Percentiles rank a stretch among this genome's conserved stretches.
Conservation (phyloP, 2,888 invertebrate genomes). For the Drosophila kokeensis region DNA sequence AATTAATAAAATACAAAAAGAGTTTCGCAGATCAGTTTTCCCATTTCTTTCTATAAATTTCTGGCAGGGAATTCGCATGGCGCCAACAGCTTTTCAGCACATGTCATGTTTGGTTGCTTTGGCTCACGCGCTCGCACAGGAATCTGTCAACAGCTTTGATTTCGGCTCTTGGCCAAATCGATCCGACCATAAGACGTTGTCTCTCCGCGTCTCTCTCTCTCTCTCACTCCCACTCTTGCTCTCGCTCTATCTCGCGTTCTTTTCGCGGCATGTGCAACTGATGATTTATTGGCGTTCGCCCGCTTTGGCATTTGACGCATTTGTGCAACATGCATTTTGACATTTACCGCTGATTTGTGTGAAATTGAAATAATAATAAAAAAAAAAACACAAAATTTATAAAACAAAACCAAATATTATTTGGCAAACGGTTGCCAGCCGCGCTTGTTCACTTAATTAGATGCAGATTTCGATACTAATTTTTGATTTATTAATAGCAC, state of each 20-base stretch:
- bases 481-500: constrained; percentile 68
- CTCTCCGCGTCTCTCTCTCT: background rate
- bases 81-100: background rate
- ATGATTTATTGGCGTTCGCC: constrained; percentile 73
- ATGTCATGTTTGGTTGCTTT: constrained; percentile 22
- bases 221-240: background rate
- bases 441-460: constrained; percentile 53
- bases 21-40: background rate
- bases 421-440: constrained; percentile 26
- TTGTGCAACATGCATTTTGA: constrained; percentile 80
- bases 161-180: constrained; percentile 46
- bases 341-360: constrained; percentile 79
- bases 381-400: constrained; percentile 4
- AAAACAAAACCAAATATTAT: constrained; percentile 15
- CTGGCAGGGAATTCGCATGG: constrained; percentile 13
- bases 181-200: constrained; percentile 22
- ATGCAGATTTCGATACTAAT: constrained; percentile 54
- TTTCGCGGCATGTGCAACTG: constrained; percentile 33
- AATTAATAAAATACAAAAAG: background rate
- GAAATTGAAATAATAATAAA: constrained; percentile 59
- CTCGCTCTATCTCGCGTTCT: background rate
- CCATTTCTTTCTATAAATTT: background rate
- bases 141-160: constrained; percentile 56
- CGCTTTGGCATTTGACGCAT: constrained; percentile 76
- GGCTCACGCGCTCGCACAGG: constrained; percentile 41